phyloP scores from a whole-genome alignment of 2,888 invertebrate genomes.

The Junonia oenone region DNA sequence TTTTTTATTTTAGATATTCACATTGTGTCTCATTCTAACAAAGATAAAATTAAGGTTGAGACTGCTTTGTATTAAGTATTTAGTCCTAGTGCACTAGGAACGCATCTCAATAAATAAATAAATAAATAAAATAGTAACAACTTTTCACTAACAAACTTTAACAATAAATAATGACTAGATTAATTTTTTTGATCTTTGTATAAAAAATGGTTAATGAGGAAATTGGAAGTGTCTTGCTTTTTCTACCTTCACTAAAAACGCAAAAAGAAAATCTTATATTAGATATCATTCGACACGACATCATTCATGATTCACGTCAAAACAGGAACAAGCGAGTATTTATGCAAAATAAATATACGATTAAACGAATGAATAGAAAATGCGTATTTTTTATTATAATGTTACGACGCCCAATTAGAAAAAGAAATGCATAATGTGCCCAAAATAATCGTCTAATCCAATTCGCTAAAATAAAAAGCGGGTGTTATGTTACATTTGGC shows the following conservation, averaged over 20 bases:
- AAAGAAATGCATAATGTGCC: slow-evolving; percentile 77
- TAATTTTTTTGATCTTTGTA: slow-evolving; percentile 56
- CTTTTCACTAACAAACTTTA: slow-evolving; percentile 66
- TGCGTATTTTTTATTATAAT: slow-evolving; percentile 56
- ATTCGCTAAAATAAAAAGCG: slow-evolving; percentile 66
- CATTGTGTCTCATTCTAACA: slow-evolving; percentile 53
- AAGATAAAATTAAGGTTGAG: slow-evolving; percentile 54
- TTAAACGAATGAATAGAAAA: slow-evolving; percentile 56
- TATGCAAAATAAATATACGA: slow-evolving; percentile 61
- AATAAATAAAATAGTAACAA: slow-evolving; percentile 47
- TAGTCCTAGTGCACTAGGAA: slow-evolving; percentile 64
- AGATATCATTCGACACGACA: slow-evolving; percentile 49
- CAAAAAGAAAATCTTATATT: slow-evolving; percentile 53
- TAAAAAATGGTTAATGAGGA: slow-evolving; percentile 66
- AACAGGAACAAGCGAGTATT: slow-evolving; percentile 63
- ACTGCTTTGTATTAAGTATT: slow-evolving; percentile 49
- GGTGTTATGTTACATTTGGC: slow-evolving; percentile 48
- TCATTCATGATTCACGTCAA: slow-evolving; percentile 63
- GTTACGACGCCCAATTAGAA: slow-evolving; percentile 63
- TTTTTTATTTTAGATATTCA: slow-evolving; percentile 30
- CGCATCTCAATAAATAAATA: slow-evolving; percentile 53
- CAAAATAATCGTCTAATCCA: slow-evolving; percentile 61
- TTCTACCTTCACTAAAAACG: slow-evolving; percentile 58
- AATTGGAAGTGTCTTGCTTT: slow-evolving; percentile 63
- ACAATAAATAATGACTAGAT: slow-evolving; percentile 72